Conservation (phyloP, 2,888 invertebrate species). For the Aphidius colemani region DNA sequence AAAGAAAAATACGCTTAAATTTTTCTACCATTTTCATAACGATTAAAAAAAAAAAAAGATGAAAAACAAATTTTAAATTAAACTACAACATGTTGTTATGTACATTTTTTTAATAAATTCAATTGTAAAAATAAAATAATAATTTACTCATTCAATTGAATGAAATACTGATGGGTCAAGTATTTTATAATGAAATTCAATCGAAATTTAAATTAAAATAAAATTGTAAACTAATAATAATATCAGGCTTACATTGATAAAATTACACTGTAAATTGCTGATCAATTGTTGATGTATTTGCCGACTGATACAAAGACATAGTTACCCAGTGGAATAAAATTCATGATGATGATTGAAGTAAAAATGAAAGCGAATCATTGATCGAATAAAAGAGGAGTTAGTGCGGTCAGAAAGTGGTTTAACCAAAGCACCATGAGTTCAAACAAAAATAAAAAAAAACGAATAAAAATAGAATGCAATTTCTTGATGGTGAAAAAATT, state of each 20-base stretch:
- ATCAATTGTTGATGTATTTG: constrained; percentile 12
- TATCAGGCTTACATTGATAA: too few species aligned
- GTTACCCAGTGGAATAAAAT: too few species aligned
- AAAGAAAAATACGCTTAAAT: background rate
- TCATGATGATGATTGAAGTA: constrained; percentile 6
- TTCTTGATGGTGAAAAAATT: constrained; percentile 29
- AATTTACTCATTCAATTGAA: too few species aligned
- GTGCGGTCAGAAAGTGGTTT: background rate
- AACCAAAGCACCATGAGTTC: background rate
- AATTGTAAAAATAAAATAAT: background rate
- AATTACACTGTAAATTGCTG: too few species aligned
- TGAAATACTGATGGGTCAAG: too few species aligned
- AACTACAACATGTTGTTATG: background rate
- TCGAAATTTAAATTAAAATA: too few species aligned
- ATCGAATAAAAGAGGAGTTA: background rate
- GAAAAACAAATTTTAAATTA: too few species aligned
- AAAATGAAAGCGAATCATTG: constrained; percentile 19
- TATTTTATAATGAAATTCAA: too few species aligned
- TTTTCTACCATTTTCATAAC: background rate
- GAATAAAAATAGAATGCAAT: constrained; percentile 13
- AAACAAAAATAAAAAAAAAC: background rate
- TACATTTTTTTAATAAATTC: background rate
- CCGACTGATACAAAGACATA: constrained; percentile 12
- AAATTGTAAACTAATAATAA: too few species aligned
- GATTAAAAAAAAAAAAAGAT: too few species aligned